Evolutionary conservation across 2,113 vertebrate species (phyloP).

Genomic region (Reinhardtius hippoglossoides): DNA sequence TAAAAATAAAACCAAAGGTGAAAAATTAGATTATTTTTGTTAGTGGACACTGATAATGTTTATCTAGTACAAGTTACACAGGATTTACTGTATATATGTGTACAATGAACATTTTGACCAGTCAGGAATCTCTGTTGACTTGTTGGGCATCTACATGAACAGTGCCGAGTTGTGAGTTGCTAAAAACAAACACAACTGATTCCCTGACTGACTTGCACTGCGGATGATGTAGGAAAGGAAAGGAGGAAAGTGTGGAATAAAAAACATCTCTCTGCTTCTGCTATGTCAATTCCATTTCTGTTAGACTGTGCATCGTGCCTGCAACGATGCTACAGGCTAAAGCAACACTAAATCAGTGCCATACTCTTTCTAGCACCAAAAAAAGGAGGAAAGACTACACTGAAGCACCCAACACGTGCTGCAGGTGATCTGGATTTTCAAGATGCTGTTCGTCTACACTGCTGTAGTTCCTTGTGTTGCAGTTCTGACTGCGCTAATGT

Average conservation of each 20-base stretch:
- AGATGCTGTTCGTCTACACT: neutral
- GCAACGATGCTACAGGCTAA: neutral
- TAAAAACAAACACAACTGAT: neutral
- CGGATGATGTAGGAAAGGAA: neutral
- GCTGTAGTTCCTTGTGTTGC: neutral
- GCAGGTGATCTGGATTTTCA: neutral
- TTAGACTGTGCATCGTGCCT: too few relatives aligned
- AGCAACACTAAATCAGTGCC: neutral
- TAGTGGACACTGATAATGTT: too few relatives aligned
- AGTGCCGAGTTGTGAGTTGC: neutral
- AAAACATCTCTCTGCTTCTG: neutral
- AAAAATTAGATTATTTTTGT: too few relatives aligned
- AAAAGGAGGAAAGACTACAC: too few relatives aligned
- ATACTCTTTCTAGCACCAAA: neutral
- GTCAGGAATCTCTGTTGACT: too few relatives aligned
- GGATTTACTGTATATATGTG: neutral
- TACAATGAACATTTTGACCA: neutral
- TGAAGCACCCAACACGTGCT: neutral
- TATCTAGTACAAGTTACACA: too few relatives aligned
- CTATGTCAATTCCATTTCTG: neutral
- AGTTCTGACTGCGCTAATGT: conserved; percentile 3
- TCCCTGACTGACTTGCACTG: neutral
- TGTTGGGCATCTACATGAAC: neutral
- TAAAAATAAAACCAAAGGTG: too few relatives aligned
- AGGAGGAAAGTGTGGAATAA: neutral